A percentile compares a stretch with the other conserved stretches of the same genome.
Evolutionary conservation across 2,797 vertebrate species (phyloP).

Genomic region (Pempheris klunzingeri): DNA sequence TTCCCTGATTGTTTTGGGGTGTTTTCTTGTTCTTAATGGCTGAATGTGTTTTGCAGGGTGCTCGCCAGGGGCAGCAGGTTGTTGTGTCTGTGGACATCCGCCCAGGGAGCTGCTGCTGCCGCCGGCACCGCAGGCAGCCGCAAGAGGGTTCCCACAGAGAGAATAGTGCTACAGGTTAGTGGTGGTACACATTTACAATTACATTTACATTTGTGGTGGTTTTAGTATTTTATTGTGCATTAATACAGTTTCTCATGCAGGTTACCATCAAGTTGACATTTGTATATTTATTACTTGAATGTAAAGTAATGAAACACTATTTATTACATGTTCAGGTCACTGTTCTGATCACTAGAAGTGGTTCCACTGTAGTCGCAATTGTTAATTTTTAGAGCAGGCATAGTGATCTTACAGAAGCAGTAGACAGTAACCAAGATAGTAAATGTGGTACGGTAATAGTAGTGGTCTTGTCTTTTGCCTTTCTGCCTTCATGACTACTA

Average conservation of each 20-base stretch:
- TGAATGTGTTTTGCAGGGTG: conserved; percentile 82
- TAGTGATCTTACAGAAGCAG: background rate
- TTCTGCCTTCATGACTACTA: background rate
- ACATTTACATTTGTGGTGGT: background rate
- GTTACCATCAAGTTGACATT: no score
- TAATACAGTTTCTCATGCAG: no score
- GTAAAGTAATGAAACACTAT: no score
- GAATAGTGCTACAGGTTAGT: conserved; percentile 92
- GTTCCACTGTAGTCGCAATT: no score
- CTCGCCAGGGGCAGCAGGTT: conserved; percentile 91
- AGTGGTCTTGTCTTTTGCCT: background rate
- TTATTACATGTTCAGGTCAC: no score
- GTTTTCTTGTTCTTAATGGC: conserved; percentile 4
- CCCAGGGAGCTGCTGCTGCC: conserved; percentile 77
- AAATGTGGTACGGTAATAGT: no score
- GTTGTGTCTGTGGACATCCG: conserved; percentile 91
- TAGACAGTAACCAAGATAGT: background rate
- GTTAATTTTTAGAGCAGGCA: background rate
- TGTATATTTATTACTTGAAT: no score
- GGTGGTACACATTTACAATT: background rate
- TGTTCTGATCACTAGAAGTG: no score
- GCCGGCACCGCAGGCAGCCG: conserved; percentile 72
- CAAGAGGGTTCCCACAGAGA: conserved; percentile 87
- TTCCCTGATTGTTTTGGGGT: background rate
- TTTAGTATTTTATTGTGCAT: background rate